Conservation (phyloP, 2,113 vertebrate genomes). For the Menidia beryllina region DNA sequence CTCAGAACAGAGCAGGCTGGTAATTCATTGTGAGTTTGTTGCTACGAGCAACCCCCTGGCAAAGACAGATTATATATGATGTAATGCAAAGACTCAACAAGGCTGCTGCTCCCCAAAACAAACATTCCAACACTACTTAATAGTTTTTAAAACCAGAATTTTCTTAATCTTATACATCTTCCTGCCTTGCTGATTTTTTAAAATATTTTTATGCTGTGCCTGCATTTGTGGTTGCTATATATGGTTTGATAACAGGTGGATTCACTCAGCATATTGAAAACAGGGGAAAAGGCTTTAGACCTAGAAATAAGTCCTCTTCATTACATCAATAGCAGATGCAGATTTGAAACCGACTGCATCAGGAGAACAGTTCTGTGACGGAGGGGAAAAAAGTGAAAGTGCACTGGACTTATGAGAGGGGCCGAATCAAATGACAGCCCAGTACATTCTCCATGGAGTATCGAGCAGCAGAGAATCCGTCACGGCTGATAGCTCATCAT, state of each 20-base stretch:
- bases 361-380: constrained; percentile 24
- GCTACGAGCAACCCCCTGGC: too few species aligned
- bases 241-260: too few species aligned
- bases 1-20: not conserved
- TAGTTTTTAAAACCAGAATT: too few species aligned
- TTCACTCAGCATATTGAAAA: not conserved
- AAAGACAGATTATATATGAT: too few species aligned
- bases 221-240: too few species aligned
- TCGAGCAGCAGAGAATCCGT: constrained; percentile 42
- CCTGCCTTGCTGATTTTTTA: too few species aligned
- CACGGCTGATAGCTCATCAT: constrained; percentile 72
- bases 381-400: constrained; percentile 26
- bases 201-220: too few species aligned
- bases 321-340: constrained; percentile 1
- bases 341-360: constrained; percentile 2
- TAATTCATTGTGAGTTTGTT: not conserved
- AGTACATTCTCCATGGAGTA: constrained; percentile 40
- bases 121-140: too few species aligned
- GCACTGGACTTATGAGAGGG: constrained; percentile 32
- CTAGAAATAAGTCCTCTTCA: not conserved
- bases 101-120: too few species aligned
- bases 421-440: constrained; percentile 41
- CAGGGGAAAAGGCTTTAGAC: not conserved
- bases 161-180: too few species aligned
- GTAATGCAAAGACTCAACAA: too few species aligned